phyloP scores from a whole-genome alignment of 2,113 vertebrate species.

The Amazona guildingii region DNA sequence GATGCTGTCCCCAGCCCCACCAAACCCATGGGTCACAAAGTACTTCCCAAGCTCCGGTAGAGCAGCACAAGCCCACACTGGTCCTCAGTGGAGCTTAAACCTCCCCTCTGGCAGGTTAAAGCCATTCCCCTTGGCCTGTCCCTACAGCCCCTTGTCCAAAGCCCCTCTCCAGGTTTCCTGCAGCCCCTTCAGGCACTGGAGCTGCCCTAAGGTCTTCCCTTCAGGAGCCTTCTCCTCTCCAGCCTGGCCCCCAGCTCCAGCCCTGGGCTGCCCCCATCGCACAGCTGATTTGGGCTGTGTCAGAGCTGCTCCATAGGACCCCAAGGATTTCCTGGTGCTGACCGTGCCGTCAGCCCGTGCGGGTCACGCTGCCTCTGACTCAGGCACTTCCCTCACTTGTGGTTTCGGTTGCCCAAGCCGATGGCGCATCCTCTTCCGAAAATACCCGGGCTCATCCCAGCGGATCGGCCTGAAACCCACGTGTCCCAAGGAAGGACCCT shows the following conservation, averaged over 20 bases:
- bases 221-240: neutral
- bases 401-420: neutral
- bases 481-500: neutral
- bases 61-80: neutral
- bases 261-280: neutral
- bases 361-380: conserved; percentile 22
- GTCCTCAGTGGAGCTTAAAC: neutral
- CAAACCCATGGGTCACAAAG: neutral
- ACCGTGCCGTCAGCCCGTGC: neutral
- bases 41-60: neutral
- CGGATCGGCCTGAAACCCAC: neutral
- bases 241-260: neutral
- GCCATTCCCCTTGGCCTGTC: too few species aligned
- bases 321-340: conserved; percentile 1
- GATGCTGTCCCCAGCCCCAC: neutral
- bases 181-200: too few species aligned
- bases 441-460: neutral
- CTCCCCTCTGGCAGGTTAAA: neutral
- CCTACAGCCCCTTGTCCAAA: too few species aligned
- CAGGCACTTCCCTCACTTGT: neutral
- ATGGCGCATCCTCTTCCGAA: neutral
- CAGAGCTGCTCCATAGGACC: neutral
- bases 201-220: neutral
- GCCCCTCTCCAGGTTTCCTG: too few species aligned
- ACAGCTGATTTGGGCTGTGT: neutral